Evolutionary conservation across 2,888 invertebrate species (phyloP).

Genomic region (Tenthredo scrophulariae): DNA sequence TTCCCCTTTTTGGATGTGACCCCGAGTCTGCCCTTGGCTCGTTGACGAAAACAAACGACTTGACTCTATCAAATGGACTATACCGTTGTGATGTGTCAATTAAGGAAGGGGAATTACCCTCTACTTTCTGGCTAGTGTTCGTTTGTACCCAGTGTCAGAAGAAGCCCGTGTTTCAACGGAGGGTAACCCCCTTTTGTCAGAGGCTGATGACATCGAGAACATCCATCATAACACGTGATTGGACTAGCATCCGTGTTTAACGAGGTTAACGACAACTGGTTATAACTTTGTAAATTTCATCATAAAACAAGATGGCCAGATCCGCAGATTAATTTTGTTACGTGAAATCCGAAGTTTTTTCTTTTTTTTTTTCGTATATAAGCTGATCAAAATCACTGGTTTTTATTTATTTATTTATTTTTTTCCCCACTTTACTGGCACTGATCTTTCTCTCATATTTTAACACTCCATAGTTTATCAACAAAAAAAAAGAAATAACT

Average conservation of each 20-base stretch:
- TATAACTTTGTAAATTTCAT: conserved; percentile 40
- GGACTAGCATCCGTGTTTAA: conserved; percentile 42
- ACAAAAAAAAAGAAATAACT: background rate
- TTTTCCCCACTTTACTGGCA: too few species aligned
- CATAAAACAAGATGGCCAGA: conserved; percentile 18
- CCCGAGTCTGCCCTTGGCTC: conserved; percentile 46
- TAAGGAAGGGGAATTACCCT: conserved; percentile 46
- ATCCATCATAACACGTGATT: conserved; percentile 46
- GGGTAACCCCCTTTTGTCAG: conserved; percentile 10
- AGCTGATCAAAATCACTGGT: background rate
- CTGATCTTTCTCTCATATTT: too few species aligned
- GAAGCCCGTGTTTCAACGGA: background rate
- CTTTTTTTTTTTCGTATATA: background rate
- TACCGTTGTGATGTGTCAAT: conserved; percentile 50
- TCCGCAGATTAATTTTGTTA: conserved; percentile 18
- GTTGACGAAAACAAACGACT: conserved; percentile 52
- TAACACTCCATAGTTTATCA: background rate
- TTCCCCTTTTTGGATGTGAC: conserved; percentile 47
- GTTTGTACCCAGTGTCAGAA: conserved; percentile 30
- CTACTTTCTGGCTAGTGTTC: conserved; percentile 32
- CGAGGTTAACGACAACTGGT: conserved; percentile 37
- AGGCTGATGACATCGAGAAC: conserved; percentile 24
- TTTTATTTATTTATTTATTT: background rate
- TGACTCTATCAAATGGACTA: conserved; percentile 50
- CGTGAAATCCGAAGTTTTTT: background rate